Percentiles rank a stretch among this genome's conserved stretches.
These are phyloP conservation scores for Channallabes apus DNA, from an alignment of 2,797 vertebrate species.

Conservation along the genomic window DNA sequence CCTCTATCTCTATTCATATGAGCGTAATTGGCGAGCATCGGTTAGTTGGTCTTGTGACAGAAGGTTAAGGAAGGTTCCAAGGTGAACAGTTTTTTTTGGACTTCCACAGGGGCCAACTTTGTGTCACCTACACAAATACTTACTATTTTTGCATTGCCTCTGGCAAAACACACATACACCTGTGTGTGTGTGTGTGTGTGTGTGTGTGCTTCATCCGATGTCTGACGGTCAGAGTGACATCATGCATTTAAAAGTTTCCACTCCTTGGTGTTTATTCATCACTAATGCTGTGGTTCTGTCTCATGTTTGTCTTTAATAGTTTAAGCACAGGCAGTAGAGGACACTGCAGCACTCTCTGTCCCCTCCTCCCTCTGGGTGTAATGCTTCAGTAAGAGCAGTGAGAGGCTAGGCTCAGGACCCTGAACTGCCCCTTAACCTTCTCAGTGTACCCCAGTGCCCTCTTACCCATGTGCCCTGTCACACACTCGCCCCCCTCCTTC, in stretches of 20 bases:
- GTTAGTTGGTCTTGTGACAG: slow-evolving; percentile 44
- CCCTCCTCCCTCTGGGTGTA: slow-evolving; percentile 6
- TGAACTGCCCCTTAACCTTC: slow-evolving; percentile 43
- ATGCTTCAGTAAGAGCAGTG: slow-evolving; percentile 44
- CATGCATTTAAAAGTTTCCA: neutral
- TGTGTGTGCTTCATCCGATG: neutral
- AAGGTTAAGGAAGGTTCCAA: slow-evolving; percentile 48
- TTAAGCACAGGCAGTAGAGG: slow-evolving; percentile 7
- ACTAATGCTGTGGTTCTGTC: neutral
- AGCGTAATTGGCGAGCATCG: slow-evolving; percentile 51
- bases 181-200: neutral
- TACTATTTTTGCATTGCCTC: neutral
- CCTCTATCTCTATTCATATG: slow-evolving; percentile 53
- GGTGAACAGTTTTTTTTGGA: slow-evolving; percentile 20
- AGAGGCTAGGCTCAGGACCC: slow-evolving; percentile 42
- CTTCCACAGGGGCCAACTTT: neutral
- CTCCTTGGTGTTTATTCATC: neutral
- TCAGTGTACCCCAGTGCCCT: slow-evolving; percentile 44
- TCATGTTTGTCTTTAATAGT: neutral
- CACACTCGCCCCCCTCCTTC: slow-evolving; percentile 15
- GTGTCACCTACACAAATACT: slow-evolving; percentile 7
- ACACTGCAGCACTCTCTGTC: neutral
- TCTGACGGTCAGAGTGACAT: neutral
- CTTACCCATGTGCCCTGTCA: slow-evolving; percentile 30
- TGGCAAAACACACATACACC: neutral